phyloP scores from a whole-genome alignment of 2,113 vertebrate species.

The Hemiprocne comata region DNA sequence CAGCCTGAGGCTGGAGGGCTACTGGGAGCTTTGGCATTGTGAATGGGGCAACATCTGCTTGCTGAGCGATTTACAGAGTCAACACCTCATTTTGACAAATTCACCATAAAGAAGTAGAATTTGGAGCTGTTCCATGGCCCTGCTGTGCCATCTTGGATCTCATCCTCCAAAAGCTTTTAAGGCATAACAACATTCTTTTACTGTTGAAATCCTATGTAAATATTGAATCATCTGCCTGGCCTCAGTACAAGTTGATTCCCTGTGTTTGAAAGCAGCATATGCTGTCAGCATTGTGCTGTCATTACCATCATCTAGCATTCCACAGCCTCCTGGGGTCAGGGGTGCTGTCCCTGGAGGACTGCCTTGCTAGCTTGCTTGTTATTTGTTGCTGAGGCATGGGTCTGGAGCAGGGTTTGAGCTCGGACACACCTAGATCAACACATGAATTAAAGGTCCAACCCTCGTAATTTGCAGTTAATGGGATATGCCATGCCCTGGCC shows the following conservation, averaged over 20 bases:
- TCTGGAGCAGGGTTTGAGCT: neutral
- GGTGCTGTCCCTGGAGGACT: no score
- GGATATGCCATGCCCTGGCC: neutral
- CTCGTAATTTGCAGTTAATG: neutral
- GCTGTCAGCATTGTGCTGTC: neutral
- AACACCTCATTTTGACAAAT: neutral
- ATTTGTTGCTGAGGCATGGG: neutral
- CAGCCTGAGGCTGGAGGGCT: neutral
- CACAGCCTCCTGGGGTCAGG: neutral
- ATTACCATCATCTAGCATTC: neutral
- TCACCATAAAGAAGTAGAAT: neutral
- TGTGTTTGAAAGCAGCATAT: neutral
- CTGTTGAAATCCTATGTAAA: conserved; percentile 5
- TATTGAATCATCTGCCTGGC: neutral
- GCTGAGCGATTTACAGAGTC: neutral
- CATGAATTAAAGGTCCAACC: neutral
- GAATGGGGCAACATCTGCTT: neutral
- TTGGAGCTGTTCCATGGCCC: neutral
- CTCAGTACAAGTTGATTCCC: neutral
- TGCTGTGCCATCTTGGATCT: conserved; percentile 3
- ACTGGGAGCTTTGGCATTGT: neutral
- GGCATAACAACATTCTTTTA: neutral
- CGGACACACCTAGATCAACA: neutral
- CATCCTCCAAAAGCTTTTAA: conserved; percentile 4
- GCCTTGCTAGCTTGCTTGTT: neutral